These are phyloP conservation scores for Lynx canadensis DNA, from an alignment of 2,113 vertebrate genomes.

Conservation along the genomic window DNA sequence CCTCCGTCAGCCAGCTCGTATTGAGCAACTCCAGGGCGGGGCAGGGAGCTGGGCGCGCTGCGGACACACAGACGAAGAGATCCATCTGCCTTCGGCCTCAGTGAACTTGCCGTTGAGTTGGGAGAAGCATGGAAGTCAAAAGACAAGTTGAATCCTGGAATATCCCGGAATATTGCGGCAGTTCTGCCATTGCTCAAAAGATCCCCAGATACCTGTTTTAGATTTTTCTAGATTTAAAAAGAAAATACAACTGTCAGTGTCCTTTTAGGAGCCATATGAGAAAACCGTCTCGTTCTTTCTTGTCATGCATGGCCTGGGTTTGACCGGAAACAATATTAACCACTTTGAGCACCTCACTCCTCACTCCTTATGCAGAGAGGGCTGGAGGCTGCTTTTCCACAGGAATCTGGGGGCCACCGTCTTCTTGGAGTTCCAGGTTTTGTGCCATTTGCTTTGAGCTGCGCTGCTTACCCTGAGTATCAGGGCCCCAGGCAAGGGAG, in stretches of 20 bases:
- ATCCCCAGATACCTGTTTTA: not conserved
- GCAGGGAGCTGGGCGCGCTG: rapidly evolving
- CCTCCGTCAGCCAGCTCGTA: not conserved
- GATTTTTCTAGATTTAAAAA: too few species aligned
- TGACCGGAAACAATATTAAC: not conserved
- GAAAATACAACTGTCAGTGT: too few species aligned
- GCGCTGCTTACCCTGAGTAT: not conserved
- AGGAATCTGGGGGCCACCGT: not conserved
- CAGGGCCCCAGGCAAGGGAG: not conserved
- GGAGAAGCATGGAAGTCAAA: not conserved
- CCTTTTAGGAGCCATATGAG: not conserved
- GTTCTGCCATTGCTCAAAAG: not conserved
- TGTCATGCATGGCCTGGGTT: not conserved
- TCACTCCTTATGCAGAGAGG: not conserved
- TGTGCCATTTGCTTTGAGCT: not conserved
- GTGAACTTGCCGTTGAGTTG: not conserved
- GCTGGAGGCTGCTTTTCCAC: rapidly evolving
- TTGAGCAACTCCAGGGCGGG: not conserved
- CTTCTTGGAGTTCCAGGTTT: not conserved
- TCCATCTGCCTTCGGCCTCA: not conserved
- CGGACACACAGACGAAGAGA: not conserved
- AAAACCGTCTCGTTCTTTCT: not conserved
- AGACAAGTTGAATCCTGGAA: not conserved
- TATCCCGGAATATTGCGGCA: not conserved
- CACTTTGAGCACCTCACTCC: not conserved